Conservation (phyloP, 2,113 vertebrate genomes). For the Bujurquina vittata region DNA sequence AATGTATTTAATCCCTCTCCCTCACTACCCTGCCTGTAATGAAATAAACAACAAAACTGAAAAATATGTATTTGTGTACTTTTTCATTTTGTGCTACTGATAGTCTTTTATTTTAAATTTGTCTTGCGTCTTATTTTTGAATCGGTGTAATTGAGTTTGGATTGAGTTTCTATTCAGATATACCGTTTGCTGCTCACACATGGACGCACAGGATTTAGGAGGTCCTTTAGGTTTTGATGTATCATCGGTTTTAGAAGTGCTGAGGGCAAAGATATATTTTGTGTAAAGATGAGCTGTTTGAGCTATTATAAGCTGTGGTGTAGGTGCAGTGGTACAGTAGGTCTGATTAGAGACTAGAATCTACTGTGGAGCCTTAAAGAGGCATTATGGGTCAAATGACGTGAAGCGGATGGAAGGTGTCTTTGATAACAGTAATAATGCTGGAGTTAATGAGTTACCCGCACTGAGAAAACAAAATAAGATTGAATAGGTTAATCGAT, state of each 20-base stretch:
- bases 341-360: background rate
- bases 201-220: background rate
- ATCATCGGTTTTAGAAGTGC: slow-evolving; percentile 26
- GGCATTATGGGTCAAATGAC: background rate
- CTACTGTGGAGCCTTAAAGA: slow-evolving; percentile 18
- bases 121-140: background rate
- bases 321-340: slow-evolving; percentile 41
- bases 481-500: no score
- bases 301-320: slow-evolving; percentile 40
- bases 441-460: no score
- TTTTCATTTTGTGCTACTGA: background rate
- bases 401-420: background rate
- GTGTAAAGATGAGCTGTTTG: slow-evolving; percentile 23
- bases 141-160: background rate
- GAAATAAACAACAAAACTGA: slow-evolving; percentile 77
- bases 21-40: slow-evolving; percentile 78
- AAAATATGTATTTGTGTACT: slow-evolving; percentile 24
- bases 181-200: background rate
- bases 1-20: slow-evolving; percentile 78
- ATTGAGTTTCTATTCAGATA: background rate
- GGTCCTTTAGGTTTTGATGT: slow-evolving; percentile 11
- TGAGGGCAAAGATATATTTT: slow-evolving; percentile 30
- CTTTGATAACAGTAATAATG: slow-evolving; percentile 3
- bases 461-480: no score
- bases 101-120: background rate